Percentiles rank a stretch among this genome's conserved stretches.
Conservation (phyloP, 2,797 vertebrate genomes). For the Botia kubotai region DNA sequence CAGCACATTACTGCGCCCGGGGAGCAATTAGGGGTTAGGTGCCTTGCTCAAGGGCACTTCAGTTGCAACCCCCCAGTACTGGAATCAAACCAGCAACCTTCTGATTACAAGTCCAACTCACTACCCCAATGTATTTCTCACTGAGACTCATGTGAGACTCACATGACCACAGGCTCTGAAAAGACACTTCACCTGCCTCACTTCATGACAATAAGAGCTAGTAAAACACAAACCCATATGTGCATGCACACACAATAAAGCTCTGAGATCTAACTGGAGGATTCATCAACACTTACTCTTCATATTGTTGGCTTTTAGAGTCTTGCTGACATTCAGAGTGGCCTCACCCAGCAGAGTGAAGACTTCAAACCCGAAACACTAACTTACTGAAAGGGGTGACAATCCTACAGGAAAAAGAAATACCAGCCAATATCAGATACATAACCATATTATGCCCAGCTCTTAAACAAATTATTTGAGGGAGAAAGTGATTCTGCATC, state of each 20-base stretch:
- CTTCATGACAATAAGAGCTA: conserved; percentile 14
- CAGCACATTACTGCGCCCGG: no score
- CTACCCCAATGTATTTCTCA: no score
- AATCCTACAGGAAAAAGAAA: conserved; percentile 78
- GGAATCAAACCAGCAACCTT: no score
- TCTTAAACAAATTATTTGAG: no score
- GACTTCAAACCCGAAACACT: conserved; percentile 95
- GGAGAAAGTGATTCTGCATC: neutral
- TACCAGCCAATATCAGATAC: neutral
- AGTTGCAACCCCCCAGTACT: no score
- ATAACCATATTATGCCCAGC: neutral
- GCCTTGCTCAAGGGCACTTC: no score
- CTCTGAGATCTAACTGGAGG: neutral
- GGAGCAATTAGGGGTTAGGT: no score
- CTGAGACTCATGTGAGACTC: conserved; percentile 55
- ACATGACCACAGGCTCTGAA: conserved; percentile 53
- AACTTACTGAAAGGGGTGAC: conserved; percentile 95
- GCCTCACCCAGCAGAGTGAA: conserved; percentile 94
- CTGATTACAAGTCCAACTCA: no score
- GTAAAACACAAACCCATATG: conserved; percentile 6
- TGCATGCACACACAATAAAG: neutral
- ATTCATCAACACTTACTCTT: conserved; percentile 84
- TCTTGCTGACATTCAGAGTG: conserved; percentile 89
- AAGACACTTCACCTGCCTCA: conserved; percentile 45
- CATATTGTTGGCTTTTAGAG: conserved; percentile 90